Percentiles rank a stretch among this genome's conserved stretches.
These are phyloP conservation scores for Xestobium rufovillosum DNA, from an alignment of 2,888 invertebrate species.

Conservation along the genomic window DNA sequence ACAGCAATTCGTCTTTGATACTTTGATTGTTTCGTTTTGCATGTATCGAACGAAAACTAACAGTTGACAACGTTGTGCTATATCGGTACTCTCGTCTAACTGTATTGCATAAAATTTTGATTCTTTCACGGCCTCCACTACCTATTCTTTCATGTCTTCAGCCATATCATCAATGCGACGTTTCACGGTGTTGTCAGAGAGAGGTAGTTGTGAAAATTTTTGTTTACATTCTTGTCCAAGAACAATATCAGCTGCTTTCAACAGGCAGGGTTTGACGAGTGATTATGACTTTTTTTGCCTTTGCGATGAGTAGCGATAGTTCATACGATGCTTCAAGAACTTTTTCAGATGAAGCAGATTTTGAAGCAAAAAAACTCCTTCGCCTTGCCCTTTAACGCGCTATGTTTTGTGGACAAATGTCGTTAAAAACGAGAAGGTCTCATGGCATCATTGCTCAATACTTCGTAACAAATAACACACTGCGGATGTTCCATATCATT, in stretches of 20 bases:
- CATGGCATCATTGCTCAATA: too few relatives aligned
- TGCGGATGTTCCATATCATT: too few relatives aligned
- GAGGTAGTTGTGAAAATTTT: slow-evolving; percentile 20
- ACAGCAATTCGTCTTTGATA: too few relatives aligned
- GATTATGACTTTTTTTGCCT: slow-evolving; percentile 19
- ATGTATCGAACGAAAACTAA: too few relatives aligned
- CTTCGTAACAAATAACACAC: too few relatives aligned
- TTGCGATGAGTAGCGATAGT: slow-evolving; percentile 17
- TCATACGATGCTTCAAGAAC: slow-evolving; percentile 12
- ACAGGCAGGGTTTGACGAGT: slow-evolving; percentile 22
- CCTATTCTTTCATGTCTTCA: slow-evolving; percentile 18
- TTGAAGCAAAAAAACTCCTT: too few relatives aligned
- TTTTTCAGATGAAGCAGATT: slow-evolving; percentile 10
- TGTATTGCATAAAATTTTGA: slow-evolving; percentile 22
- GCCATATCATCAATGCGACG: slow-evolving; percentile 21
- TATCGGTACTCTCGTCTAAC: slow-evolving; percentile 24
- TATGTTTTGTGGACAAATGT: too few relatives aligned
- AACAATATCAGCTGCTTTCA: slow-evolving; percentile 22
- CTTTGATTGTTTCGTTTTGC: too few relatives aligned
- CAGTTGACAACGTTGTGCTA: slow-evolving; percentile 24
- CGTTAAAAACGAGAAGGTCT: too few relatives aligned
- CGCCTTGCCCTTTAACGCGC: too few relatives aligned
- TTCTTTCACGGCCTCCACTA: slow-evolving; percentile 13
- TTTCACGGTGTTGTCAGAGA: slow-evolving; percentile 23
- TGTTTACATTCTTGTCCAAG: slow-evolving; percentile 19